Evolutionary conservation across 2,797 vertebrate genomes (phyloP), one percentile per base, ranked within the genome.

Genomic region (Enoplosus armatus): DNA sequence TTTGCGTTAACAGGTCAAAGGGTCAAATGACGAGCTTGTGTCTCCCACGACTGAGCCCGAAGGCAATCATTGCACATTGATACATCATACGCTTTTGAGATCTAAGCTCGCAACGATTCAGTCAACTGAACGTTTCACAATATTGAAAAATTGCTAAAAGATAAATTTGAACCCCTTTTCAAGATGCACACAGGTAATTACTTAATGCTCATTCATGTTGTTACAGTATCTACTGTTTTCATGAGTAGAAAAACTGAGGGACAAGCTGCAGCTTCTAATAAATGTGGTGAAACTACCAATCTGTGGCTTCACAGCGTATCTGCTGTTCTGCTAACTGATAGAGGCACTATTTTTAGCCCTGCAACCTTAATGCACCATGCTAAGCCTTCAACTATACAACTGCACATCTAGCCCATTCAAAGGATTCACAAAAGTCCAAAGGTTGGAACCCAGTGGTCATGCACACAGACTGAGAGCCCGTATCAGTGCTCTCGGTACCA

Each of bases 311-410:
- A 66, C 79, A 82, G 81, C 31, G 61, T 83, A 54, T 81, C 83
- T 87, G 87, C 86, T 78, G 87, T 59, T 88, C 84, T 71, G 87
- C 72, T 86, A 89, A 88, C 90, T 87, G 89, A 87, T 62, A 85
- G 85, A 88, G 67, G 48, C 45, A 62, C 90, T 94, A 94, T 95
- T 94, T 95, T 91, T 94, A 95, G 91, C 70, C 33, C 48, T 54
- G 85, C 85, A 91, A 94, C 92, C 93, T 87, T 84, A 87, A 87
- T 85, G 86, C 87, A 84, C 88, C 87, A 82, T 50, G 64, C 77
- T 66, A 74, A 88, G 89, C 89, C 85, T 91, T 92, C 85, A 82
- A 85, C 89, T 82, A 90, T 83, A 84, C 88, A 87, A 91, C 86
- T 77, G 64, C 82, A 80, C 81, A 87, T 89, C 62, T 54, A 85